Evolutionary conservation across 2,888 invertebrate genomes (phyloP).

Genomic region (Nomada ferruginata): DNA sequence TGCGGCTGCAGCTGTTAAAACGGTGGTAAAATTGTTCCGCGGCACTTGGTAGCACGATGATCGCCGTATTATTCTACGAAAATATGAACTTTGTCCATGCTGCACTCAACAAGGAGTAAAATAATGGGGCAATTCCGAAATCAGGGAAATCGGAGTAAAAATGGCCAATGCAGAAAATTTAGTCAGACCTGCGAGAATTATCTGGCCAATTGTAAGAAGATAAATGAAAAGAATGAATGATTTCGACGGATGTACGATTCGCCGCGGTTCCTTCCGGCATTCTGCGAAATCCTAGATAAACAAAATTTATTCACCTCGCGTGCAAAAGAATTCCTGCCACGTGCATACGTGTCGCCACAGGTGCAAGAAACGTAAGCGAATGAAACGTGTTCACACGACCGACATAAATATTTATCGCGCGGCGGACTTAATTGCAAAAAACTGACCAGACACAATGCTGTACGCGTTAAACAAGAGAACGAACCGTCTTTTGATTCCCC

Average conservation of each 20-base stretch:
- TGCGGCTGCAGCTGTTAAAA: conserved; percentile 38
- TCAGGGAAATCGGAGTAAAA: too few species aligned
- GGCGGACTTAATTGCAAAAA: conserved; percentile 32
- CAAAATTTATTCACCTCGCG: conserved; percentile 7
- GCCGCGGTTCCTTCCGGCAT: conserved; percentile 2
- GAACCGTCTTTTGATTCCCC: neutral
- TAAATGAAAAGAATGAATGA: neutral
- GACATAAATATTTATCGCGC: conserved; percentile 33
- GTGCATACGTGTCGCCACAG: conserved; percentile 7
- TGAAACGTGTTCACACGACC: conserved; percentile 12
- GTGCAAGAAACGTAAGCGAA: conserved; percentile 3
- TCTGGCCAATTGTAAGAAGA: too few species aligned
- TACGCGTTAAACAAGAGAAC: neutral
- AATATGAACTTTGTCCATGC: too few species aligned
- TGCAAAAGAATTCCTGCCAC: conserved; percentile 22
- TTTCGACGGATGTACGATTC: neutral
- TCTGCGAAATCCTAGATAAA: neutral
- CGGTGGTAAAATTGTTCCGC: conserved; percentile 30
- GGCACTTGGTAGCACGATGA: neutral
- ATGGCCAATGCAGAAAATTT: too few species aligned
- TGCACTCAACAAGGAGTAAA: too few species aligned
- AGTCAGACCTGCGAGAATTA: too few species aligned
- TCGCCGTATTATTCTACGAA: too few species aligned
- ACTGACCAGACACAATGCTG: conserved; percentile 21
- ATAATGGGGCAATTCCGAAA: too few species aligned